Base-by-base conservation (phyloP, 2,888 invertebrate genomes). In the Cryptops parisi region DNA sequence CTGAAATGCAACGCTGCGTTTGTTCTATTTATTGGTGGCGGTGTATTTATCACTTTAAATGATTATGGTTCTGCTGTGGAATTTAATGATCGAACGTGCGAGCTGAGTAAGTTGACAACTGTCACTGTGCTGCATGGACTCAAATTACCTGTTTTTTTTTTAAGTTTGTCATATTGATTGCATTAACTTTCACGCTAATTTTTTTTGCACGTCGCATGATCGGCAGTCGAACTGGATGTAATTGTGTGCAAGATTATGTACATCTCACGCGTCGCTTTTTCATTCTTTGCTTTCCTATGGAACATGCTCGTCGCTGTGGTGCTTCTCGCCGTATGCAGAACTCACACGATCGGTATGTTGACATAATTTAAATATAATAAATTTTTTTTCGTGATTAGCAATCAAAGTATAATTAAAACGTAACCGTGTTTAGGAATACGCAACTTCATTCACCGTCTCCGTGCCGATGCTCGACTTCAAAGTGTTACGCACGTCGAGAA, bases 281-380 rank as follows among this genome's bases (percentile, higher is more conserved):
- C 38, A 1, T 19, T 23, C 6, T 48, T 48, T 38, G 48, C 19
- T n/a, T 58, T 68, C 24, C n/a, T 66, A 2, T 71, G 70, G 70
- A 69, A 70, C 60, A 58, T 66, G 22, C 59, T 71, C 25, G 68
- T 71, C 1, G 66, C 66, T 3, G 64, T 67, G 53, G 64, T 69
- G 17, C 58, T 69, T 21, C 60, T 70, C 22, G 69, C 70, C n/a
- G 68, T 71, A 3, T 70, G 70, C 55, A 61, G 70, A 44, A 71
- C 71, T 9, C 70, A 71, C 58, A 69, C 70, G 19, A 67, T 71
- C 38, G 67, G 69, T 70, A 62, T 62, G 65, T 61, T 21, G 2
- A 48, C 9, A 25, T 15, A 6, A 12, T 15, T 2, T 3, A 23
- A 19, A 44, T n/a, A n/a, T n/a, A n/a, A n/a, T n/a, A n/a, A n/a